Percentiles rank a stretch among this genome's conserved stretches.
Conservation (phyloP, 2,888 invertebrate genomes). For the Tipula helvola region DNA sequence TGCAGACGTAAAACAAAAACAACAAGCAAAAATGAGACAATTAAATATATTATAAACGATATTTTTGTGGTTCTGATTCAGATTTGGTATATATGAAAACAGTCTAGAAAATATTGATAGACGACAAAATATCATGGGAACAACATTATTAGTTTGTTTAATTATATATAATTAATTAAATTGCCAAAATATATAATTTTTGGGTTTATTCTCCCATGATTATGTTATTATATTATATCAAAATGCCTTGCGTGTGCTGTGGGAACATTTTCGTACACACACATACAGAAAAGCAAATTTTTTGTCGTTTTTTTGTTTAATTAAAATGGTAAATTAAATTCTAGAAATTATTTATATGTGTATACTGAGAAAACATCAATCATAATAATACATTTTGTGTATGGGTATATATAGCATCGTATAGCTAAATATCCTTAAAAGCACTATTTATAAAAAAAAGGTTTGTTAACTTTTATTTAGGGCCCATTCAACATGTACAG, state of each 20-base stretch:
- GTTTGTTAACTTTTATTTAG: background rate
- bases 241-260: background rate
- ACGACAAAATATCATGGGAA: background rate
- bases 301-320: background rate
- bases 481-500: background rate
- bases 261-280: too few species aligned
- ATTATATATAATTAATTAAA: background rate
- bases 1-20: background rate
- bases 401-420: background rate
- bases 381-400: background rate
- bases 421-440: background rate
- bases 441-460: background rate
- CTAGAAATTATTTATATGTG: background rate
- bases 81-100: background rate
- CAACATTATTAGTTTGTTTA: background rate
- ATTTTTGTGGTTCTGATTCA: background rate
- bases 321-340: background rate
- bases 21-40: background rate
- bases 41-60: background rate
- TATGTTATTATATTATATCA: background rate
- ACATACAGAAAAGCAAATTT: background rate
- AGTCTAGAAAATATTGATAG: background rate
- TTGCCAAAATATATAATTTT: background rate
- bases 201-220: background rate
- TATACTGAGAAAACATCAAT: background rate